Evolutionary conservation across 2,888 invertebrate genomes (phyloP).

Genomic region (Elgonia sp.): DNA sequence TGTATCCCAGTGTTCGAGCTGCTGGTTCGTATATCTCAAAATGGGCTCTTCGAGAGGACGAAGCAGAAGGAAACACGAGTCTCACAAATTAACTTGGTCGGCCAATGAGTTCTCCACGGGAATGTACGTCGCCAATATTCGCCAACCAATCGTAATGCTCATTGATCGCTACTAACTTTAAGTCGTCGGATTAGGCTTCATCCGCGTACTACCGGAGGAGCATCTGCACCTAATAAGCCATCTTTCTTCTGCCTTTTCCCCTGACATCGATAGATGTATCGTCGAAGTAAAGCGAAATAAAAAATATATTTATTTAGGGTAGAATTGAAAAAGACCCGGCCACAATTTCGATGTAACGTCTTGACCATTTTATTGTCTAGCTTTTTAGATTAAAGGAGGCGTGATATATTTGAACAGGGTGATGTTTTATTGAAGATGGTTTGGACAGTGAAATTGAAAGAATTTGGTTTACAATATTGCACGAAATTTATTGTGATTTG

Average conservation of each 20-base stretch:
- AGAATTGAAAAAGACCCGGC: constrained; percentile 42
- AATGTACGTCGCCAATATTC: constrained; percentile 85
- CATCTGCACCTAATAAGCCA: constrained; percentile 58
- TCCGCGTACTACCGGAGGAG: constrained; percentile 42
- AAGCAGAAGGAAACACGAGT: constrained; percentile 77
- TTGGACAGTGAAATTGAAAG: too few relatives aligned
- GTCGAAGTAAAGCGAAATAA: constrained; percentile 31
- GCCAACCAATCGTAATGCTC: constrained; percentile 83
- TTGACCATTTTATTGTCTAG: constrained; percentile 21
- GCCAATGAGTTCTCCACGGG: constrained; percentile 81
- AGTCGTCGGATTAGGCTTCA: constrained; percentile 72
- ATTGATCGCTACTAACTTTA: constrained; percentile 82
- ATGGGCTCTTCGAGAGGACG: constrained; percentile 76
- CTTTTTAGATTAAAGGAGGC: constrained; percentile 2
- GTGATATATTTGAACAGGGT: too few relatives aligned
- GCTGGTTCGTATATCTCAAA: constrained; percentile 83
- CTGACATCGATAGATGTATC: constrained; percentile 34
- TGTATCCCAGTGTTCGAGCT: constrained; percentile 80
- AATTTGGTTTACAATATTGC: too few relatives aligned
- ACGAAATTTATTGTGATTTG: too few relatives aligned
- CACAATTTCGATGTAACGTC: constrained; percentile 23
- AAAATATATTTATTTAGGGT: constrained; percentile 53
- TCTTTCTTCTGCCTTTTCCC: constrained; percentile 41
- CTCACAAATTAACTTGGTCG: constrained; percentile 85
- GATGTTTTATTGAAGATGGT: too few relatives aligned